Percentiles rank a stretch among this genome's conserved stretches.
Conservation (phyloP, 2,888 invertebrate genomes). For the Omphaloscelis lunosa region DNA sequence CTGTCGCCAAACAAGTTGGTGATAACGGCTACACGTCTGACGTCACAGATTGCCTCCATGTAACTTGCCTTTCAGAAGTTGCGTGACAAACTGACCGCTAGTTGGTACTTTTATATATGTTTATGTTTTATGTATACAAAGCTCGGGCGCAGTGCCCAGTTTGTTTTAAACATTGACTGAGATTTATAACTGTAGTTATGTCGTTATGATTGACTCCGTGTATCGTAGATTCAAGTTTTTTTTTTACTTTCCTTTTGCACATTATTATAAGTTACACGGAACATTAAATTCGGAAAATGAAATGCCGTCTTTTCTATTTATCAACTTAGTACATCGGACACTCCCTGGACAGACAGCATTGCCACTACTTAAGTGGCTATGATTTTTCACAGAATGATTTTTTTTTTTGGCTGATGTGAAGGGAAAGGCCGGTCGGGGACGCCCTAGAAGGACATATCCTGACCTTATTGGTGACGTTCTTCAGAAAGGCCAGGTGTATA, state of each 20-base stretch:
- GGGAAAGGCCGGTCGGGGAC: no score
- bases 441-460: no score
- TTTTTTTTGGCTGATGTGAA: no score
- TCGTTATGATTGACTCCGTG: conserved; percentile 40
- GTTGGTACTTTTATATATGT: conserved; percentile 37
- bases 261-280: neutral
- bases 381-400: neutral
- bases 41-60: conserved; percentile 24
- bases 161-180: conserved; percentile 57
- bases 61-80: conserved; percentile 61
- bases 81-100: conserved; percentile 51
- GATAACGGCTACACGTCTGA: conserved; percentile 35
- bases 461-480: no score
- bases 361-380: no score
- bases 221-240: neutral
- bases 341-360: neutral
- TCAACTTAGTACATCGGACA: neutral
- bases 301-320: neutral
- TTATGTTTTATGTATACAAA: conserved; percentile 40
- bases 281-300: neutral
- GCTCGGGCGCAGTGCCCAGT: conserved; percentile 64
- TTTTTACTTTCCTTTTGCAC: conserved; percentile 7
- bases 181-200: conserved; percentile 64
- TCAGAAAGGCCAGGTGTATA: no score
- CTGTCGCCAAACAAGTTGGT: conserved; percentile 38